Evolutionary conservation across 2,113 vertebrate genomes (phyloP), one percentile per base, ranked within the genome.

Genomic region (Rhizomys pruinosus): DNA sequence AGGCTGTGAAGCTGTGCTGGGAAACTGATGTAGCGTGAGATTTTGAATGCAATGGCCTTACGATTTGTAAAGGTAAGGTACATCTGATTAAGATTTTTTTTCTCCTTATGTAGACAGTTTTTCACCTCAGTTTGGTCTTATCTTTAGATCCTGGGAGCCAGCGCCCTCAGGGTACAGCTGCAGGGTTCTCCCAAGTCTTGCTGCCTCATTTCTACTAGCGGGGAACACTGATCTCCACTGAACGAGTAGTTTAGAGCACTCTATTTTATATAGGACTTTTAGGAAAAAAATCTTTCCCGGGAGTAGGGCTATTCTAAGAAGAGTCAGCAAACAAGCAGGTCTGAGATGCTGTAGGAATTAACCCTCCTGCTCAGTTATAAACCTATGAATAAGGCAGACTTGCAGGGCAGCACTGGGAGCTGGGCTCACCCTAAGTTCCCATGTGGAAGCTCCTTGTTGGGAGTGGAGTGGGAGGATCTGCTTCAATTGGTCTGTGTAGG

Each of bases 331-430:
- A 89, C 19, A 84, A 77, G 92, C 37, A 85, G 13, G 34, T 91
- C 89, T 72, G 74, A 94, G 89, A 68, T 91, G 88, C 61, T 84
- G 89, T 66, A 84, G 79, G 42, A 78, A 34, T 80, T 72, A 95
- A 90, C 57, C 93, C 84, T 94, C 42, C 63, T n/a, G 39, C 90
- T 85, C 89, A 94, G 12, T 94, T 93, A 84, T 92, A 85, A 96
- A 91, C 42, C 91, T 22, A 63, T 4, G n/a, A 7, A 73, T 90
- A 86, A 94, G 16, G 69, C 44, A 34, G 66, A 94, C 90, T 97
- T 94, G 68, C 47, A 55, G 84, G 66, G 94, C 55, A 96, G 95
- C 93, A 95, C 92, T 92, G 86, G 79, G 91, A 95, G 91, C 59
- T 73, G 82, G 23, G 77, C 82, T 94, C 44, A 66, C 71, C 89